These are phyloP conservation scores for Hypomesus transpacificus DNA, from an alignment of 2,113 vertebrate genomes.

Conservation along the genomic window DNA sequence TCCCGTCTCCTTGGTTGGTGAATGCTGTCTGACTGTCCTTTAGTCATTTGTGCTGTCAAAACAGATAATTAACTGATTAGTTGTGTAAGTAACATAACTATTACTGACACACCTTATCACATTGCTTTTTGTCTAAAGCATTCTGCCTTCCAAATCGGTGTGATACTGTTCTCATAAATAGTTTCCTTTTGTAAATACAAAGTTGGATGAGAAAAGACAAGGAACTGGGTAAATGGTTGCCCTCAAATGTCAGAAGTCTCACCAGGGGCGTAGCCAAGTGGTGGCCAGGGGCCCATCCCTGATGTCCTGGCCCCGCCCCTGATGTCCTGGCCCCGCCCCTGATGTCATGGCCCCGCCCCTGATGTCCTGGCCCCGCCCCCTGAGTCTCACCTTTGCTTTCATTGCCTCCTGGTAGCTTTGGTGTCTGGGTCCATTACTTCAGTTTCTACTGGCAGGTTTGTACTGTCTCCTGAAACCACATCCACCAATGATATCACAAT, in stretches of 20 bases:
- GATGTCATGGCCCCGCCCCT: no score
- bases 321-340: no score
- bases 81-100: not conserved
- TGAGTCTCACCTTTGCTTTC: conserved; percentile 6
- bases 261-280: no score
- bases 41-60: conserved; percentile 33
- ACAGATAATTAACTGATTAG: conserved; percentile 3
- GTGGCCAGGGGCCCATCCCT: no score
- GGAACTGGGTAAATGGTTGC: no score
- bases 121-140: no score
- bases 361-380: no score
- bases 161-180: no score
- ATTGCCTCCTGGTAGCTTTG: conserved; percentile 15
- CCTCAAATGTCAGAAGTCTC: not conserved
- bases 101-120: not conserved
- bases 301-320: no score
- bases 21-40: conserved; percentile 2
- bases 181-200: no score
- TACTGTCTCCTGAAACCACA: conserved; percentile 12
- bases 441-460: conserved; percentile 55
- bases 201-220: no score
- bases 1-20: not conserved
- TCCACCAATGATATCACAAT: not conserved
- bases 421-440: conserved; percentile 63
- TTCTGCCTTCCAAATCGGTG: no score